Evolutionary conservation across 1,140 invertebrate genomes (phyloP).

Genomic region (Drosophila auraria): DNA sequence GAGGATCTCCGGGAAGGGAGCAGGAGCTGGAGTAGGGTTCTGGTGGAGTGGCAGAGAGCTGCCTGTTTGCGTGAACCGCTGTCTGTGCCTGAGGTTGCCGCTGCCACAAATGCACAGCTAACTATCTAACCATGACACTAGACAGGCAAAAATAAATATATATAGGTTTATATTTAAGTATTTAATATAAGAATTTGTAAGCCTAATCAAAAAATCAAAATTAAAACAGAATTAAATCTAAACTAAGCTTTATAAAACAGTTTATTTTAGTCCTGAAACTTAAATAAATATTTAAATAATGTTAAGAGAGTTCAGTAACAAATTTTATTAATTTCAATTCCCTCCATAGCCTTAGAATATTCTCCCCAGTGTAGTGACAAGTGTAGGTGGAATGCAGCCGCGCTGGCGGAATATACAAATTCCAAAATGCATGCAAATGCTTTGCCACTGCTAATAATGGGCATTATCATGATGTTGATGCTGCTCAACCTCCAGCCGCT

Average conservation of each 20-base stretch:
- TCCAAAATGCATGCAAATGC: conserved; percentile 69
- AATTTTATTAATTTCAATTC: too few relatives aligned
- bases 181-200: too few relatives aligned
- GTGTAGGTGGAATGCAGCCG: conserved; percentile 2
- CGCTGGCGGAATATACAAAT: conserved; percentile 62
- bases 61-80: conserved; percentile 12
- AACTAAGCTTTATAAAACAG: too few relatives aligned
- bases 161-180: neutral
- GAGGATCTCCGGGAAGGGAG: neutral
- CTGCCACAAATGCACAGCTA: conserved; percentile 23
- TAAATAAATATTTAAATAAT: too few relatives aligned
- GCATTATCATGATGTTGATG: conserved; percentile 74
- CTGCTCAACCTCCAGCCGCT: conserved; percentile 20
- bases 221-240: too few relatives aligned
- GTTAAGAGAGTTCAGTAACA: too few relatives aligned
- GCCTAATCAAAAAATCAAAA: too few relatives aligned
- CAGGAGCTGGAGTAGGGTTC: neutral
- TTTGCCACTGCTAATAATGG: conserved; percentile 77
- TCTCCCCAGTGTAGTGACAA: conserved; percentile 45
- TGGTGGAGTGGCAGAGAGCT: conserved; percentile 5
- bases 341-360: too few relatives aligned
- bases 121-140: conserved; percentile 23
- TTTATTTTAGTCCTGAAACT: too few relatives aligned
- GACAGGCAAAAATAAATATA: conserved; percentile 6
- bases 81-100: conserved; percentile 26